A percentile compares a stretch with the other conserved stretches of the same genome.
Evolutionary conservation across 64 coral and sea anemone species (phyloP).

Genomic region (Stichodactyla helianthus): DNA sequence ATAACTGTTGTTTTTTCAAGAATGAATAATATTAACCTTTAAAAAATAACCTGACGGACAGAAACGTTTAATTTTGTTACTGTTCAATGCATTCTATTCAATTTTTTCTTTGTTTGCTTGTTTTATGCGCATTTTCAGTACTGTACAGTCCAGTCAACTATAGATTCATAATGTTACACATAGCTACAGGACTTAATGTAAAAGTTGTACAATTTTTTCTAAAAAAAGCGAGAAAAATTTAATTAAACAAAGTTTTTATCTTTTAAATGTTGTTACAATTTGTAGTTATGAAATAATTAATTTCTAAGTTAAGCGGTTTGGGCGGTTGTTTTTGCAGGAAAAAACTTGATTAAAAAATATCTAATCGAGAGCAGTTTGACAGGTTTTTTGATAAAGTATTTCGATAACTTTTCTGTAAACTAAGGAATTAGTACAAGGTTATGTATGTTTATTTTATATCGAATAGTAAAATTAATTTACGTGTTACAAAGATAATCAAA

Average conservation of each 20-base stretch:
- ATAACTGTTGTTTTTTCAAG: too few species aligned
- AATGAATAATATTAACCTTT: too few species aligned
- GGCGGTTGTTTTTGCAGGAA: not conserved
- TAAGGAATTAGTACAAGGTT: not conserved
- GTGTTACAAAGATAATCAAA: not conserved
- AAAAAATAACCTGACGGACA: too few species aligned
- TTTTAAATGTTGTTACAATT: not conserved
- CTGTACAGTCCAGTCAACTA: too few species aligned
- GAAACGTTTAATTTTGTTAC: too few species aligned
- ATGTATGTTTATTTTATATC: not conserved
- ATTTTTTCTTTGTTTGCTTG: too few species aligned
- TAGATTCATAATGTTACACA: too few species aligned
- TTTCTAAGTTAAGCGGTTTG: not conserved
- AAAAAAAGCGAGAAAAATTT: not conserved
- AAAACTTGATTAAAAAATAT: slow-evolving; percentile 5
- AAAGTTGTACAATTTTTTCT: not conserved
- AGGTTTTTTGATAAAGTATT: not conserved
- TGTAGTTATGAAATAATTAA: not conserved
- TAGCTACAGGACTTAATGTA: not conserved
- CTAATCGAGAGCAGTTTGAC: not conserved
- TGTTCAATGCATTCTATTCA: too few species aligned
- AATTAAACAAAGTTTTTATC: too few species aligned
- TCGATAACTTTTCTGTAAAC: not conserved
- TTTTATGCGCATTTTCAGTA: too few species aligned
- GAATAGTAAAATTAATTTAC: not conserved